Base-by-base conservation (phyloP, 2,113 vertebrate species). In the Cromileptes altivelis region DNA sequence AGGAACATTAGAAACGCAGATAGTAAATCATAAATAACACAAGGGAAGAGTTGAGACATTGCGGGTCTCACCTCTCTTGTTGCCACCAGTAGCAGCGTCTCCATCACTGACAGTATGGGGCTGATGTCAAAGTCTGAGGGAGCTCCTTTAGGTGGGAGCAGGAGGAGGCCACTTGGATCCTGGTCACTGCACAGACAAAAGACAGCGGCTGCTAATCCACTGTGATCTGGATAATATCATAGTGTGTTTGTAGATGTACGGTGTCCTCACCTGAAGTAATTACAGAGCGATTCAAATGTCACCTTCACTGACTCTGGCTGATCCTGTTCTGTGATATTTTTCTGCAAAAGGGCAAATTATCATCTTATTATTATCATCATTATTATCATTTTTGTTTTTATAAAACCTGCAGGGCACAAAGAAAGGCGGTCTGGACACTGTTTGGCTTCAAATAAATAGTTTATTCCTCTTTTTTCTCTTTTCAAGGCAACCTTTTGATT, bases 271-370 rank as follows among this genome's bases (percentile, higher is more conserved):
- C 98, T 99, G 95, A 99, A 99, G 93, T 99, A 97, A 1, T 96
- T 96, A 88, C 98, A 99, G 42, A 99, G 95, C 4, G 98, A 99
- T 75, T 95, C 96, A 91, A 99, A 99, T 1, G 97, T 98, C 77
- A 99, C 95, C 81, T 96, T 99, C 12, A 96, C 93, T 3, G 98
- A 99, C 63, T 96, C 96, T 21, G 96, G 96, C 85, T 97, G 97
- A 52, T 97, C 96, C 53, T 98, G 96, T 65, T 97, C 97, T 0
- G 97, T 97, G 77, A 99, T 96, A 73, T 97, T 98, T 90, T 98
- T 98, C 98, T 99, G 91, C n/a, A 79, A 81, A 49, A 64, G 23
- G 57, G 0, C 6, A 21, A 13, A 58, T 47, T 40, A n/a, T 62
- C 40, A 50, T 12, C 47, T 69, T 47, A 17, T 62, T 2, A 2